phyloP scores from a whole-genome alignment of 2,888 invertebrate genomes.

The Hypolimnas misippus region DNA sequence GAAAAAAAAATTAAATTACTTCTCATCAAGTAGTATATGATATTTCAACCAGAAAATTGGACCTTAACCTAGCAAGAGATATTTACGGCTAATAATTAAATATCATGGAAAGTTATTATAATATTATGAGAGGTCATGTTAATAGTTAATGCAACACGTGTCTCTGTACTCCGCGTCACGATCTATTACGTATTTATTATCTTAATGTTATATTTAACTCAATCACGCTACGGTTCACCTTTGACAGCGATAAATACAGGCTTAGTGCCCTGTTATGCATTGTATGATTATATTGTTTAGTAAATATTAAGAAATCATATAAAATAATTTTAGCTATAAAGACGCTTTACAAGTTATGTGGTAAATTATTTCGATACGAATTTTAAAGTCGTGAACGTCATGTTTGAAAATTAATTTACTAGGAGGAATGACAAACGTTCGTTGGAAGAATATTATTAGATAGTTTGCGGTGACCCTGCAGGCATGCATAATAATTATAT shows the following conservation, averaged over 20 bases:
- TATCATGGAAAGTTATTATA: neutral
- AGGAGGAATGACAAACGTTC: neutral
- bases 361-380: too few species aligned
- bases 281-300: neutral
- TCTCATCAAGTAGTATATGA: too few species aligned
- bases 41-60: too few species aligned
- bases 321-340: too few species aligned
- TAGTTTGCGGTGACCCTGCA: neutral
- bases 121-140: constrained; percentile 4
- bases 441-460: neutral
- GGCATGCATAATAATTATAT: neutral
- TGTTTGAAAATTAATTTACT: neutral
- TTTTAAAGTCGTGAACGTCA: too few species aligned
- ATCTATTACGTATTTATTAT: neutral
- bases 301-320: neutral
- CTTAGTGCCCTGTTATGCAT: neutral
- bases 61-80: too few species aligned
- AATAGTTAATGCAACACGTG: neutral
- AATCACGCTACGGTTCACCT: neutral
- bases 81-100: neutral
- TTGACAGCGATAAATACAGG: neutral
- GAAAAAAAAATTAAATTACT: too few species aligned
- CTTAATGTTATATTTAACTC: neutral
- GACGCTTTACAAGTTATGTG: too few species aligned
- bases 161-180: neutral